Percentiles rank a stretch among this genome's conserved stretches.
These are phyloP conservation scores for Solen grandis DNA, from an alignment of 1,140 invertebrate genomes.

Conservation along the genomic window DNA sequence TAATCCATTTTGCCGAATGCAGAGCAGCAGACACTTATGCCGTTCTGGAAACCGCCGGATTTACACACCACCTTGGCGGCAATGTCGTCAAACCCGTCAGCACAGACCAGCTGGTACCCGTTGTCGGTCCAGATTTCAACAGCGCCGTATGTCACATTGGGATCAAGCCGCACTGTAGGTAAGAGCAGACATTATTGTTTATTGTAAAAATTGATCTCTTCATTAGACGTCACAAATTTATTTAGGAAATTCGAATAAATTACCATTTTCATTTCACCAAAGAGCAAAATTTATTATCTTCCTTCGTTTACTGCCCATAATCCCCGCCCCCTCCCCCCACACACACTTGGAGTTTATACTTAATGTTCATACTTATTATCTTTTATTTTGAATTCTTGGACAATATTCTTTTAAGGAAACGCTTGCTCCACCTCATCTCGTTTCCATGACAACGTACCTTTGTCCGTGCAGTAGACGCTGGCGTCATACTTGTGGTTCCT, in stretches of 20 bases:
- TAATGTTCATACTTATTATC: too few species aligned
- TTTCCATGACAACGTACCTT: too few species aligned
- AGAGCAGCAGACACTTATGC: constrained; percentile 60
- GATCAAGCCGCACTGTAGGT: constrained; percentile 58
- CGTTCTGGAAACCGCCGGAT: constrained; percentile 44
- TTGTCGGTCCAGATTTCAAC: constrained; percentile 57
- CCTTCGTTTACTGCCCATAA: too few species aligned
- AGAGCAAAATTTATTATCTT: too few species aligned
- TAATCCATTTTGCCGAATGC: constrained; percentile 48
- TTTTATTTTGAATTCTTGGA: too few species aligned
- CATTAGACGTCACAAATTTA: background rate
- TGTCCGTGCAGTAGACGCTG: constrained; percentile 64
- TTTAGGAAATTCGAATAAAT: background rate
- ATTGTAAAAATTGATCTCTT: too few species aligned
- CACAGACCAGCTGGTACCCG: constrained; percentile 59
- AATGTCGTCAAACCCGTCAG: constrained; percentile 63
- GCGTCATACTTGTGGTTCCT: constrained; percentile 65
- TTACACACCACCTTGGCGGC: constrained; percentile 63
- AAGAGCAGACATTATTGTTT: too few species aligned
- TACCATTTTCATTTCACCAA: background rate
- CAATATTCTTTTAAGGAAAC: too few species aligned
- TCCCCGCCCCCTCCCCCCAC: too few species aligned
- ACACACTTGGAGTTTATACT: too few species aligned
- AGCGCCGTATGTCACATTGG: constrained; percentile 62
- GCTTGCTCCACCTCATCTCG: too few species aligned